Evolutionary conservation across 1,140 invertebrate genomes (phyloP).

Genomic region (Drosophila lini): DNA sequence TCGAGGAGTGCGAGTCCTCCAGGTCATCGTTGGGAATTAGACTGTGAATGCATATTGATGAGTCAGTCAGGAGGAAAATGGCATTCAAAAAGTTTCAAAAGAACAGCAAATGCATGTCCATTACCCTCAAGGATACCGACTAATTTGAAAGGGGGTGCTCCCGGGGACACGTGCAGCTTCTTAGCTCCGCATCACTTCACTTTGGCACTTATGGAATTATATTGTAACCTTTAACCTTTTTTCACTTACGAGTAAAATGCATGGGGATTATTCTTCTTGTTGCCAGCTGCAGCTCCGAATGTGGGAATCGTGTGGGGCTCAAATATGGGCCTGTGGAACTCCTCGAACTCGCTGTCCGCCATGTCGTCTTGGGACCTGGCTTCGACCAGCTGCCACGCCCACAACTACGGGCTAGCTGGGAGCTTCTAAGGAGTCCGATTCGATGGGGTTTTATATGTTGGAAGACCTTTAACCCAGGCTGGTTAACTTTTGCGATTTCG

Average conservation of each 20-base stretch:
- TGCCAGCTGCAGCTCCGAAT: constrained; percentile 87
- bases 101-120: not conserved
- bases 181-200: constrained; percentile 5
- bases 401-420: constrained; percentile 16
- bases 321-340: constrained; percentile 93
- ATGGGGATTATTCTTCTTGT: constrained; percentile 85
- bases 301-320: constrained; percentile 88
- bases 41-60: constrained; percentile 26
- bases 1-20: constrained; percentile 91
- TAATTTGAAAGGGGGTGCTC: constrained; percentile 25
- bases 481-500: not conserved
- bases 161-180: constrained; percentile 36
- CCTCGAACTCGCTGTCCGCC: constrained; percentile 96
- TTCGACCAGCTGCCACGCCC: constrained; percentile 61
- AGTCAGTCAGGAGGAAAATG: constrained; percentile 2
- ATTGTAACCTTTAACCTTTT: not conserved
- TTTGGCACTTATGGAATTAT: not conserved
- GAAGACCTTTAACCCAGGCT: not conserved
- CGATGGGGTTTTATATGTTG: not conserved
- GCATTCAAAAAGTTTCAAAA: constrained; percentile 2
- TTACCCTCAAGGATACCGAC: constrained; percentile 26
- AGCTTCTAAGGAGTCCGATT: not conserved
- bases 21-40: constrained; percentile 83
- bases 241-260: constrained; percentile 89
- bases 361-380: constrained; percentile 85